Base-by-base conservation (phyloP, 2,888 invertebrate species). In the Andricus curvator region DNA sequence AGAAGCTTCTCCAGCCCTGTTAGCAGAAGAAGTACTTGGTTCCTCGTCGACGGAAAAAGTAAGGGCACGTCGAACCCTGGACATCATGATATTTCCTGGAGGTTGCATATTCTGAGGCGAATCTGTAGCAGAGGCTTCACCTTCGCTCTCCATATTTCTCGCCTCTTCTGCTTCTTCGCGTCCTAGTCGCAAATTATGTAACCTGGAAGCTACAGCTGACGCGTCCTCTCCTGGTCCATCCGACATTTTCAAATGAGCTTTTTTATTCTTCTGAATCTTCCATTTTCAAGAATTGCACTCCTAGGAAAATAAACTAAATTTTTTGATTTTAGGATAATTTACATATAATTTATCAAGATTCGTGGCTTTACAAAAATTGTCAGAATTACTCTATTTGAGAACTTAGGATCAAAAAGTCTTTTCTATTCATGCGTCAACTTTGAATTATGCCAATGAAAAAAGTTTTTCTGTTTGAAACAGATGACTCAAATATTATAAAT, bases 1-100 rank as follows among this genome's bases (percentile, higher is more conserved):
- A 2, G 89, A 87, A 41, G 86, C 77, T 68, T 91, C 90, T 44
- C 87, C 87, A 37, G 78, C 82, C 78, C 90, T 78, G 20, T 77
- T 83, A 68, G 80, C 83, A 25, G 84, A 84, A 11, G 88, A 88
- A 1, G 89, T 84, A 37, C 86, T 86, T 44, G 89, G 90, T 51
- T 91, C 91, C 2, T 92, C 91, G 29, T 90, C 91, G 2, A 82
- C 83, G 29, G 86, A 84, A 81, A 90, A 90, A 64, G 88, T 86
- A 0, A 89, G 84, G 15, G 88, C 90, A 17, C 91, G 85, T 60
- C 91, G 87, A 5, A 88, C 88, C 44, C 89, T 83, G 2, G 89
- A 89, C 9, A 90, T 85, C 44, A 88, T 87, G 29, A 91, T 87
- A 66, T 85, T 88, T 8, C 85, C 86, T 13, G 87, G 85, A 37